Evolutionary conservation across 1,140 invertebrate species (phyloP), one percentile per base, ranked within the genome.

Genomic region (Manduca sexta): DNA sequence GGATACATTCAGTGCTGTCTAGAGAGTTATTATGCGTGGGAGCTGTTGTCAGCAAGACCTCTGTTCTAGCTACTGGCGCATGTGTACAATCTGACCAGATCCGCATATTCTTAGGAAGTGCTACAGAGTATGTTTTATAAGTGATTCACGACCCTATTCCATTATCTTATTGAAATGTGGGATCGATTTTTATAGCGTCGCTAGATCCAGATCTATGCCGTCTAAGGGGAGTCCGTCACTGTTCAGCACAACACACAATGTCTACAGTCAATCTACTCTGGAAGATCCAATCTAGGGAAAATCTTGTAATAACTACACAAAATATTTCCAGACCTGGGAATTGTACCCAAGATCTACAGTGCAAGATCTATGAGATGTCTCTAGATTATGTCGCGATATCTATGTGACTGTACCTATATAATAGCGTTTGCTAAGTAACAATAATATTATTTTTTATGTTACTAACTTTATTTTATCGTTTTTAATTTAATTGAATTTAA

Each of bases 21-120:
- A 59, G 74, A 29, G 58, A 79, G 49, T 42, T 79, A 11, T 51
- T 84, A 35, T 84, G 81, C 45, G 48, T 84, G 2, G 78, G 76
- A 6, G 76, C 74, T 13, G 69, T 82, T 18, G 42, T 84, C 3
- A 66, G 69, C 33, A 4, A 35, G 14, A 61, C 42, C 29, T 68
- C 70, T 15, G 59, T 82, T 30, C 29, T 84, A n/a, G 68, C 63
- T 1, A 73, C 68, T 44, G 71, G 69, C 34, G 51, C 72, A 3
- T 84, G 80, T 54, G 52, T 71, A 1, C 71, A 62, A 47, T 64
- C 65, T 29, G 74, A 74, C 15, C 64, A 69, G 5, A 52, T 82
- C 40, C 57, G 65, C 0, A 42, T 82, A 30, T 56, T 62, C 37
- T 34, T 82, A 30, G 80, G 80, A 43, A 75, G 50, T 47, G 45